Evolutionary conservation across 2,113 vertebrate genomes (phyloP).

Genomic region (Ardeotis arabs): DNA sequence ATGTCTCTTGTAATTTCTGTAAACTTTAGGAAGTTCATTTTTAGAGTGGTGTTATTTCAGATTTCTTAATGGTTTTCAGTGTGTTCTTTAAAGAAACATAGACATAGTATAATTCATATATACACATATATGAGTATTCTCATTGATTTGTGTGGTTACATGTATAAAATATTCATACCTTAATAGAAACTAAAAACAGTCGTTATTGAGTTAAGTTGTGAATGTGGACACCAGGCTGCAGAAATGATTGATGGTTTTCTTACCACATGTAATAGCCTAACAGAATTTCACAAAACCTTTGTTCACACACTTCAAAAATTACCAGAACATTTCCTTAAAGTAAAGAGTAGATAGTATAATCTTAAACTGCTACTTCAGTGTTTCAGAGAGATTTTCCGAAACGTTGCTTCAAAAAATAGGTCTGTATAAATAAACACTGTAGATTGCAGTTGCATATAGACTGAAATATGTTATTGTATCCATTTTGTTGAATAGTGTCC

Average conservation of each 20-base stretch:
- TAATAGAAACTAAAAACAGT: slow-evolving; percentile 58
- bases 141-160: slow-evolving; percentile 11
- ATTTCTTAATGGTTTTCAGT: background rate
- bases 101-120: background rate
- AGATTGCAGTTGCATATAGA: background rate
- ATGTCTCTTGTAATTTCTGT: background rate
- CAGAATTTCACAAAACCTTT: slow-evolving; percentile 64
- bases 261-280: slow-evolving; percentile 37
- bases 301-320: slow-evolving; percentile 51
- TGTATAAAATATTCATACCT: slow-evolving; percentile 65
- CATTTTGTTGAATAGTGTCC: background rate
- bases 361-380: background rate
- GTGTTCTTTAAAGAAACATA: background rate
- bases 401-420: background rate
- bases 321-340: slow-evolving; percentile 10
- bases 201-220: slow-evolving; percentile 66
- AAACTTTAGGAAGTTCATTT: background rate
- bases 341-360: background rate
- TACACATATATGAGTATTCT: background rate
- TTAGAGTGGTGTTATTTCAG: background rate
- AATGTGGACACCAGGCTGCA: slow-evolving; percentile 45
- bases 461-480: background rate
- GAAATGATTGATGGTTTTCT: slow-evolving; percentile 71
- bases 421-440: background rate
- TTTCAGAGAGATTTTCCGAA: background rate